Evolutionary conservation across 2,888 invertebrate genomes (phyloP).

Genomic region (Parnassius apollo): DNA sequence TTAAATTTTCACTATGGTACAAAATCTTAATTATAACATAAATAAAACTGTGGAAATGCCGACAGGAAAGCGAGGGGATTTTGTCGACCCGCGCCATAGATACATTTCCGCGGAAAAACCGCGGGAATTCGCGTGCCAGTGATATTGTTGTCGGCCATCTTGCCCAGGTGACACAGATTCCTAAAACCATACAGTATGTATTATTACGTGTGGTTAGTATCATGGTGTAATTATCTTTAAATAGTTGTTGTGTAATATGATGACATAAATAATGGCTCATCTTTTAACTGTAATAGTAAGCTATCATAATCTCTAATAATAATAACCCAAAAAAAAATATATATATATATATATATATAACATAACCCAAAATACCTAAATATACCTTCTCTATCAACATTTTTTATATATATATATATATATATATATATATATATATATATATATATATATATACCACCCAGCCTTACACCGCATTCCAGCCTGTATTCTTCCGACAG

Average conservation of each 20-base stretch:
- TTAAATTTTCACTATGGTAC: neutral
- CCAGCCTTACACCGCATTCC: no score
- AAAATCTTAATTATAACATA: neutral
- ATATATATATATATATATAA: no score
- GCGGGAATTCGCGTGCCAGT: conserved; percentile 4
- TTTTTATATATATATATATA: no score
- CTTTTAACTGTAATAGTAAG: neutral
- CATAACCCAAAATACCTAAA: no score
- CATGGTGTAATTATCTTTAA: neutral
- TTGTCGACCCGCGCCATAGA: conserved; percentile 15
- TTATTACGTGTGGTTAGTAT: conserved; percentile 15
- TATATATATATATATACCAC: no score
- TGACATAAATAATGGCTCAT: conserved; percentile 2
- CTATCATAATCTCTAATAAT: no score
- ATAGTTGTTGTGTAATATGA: conserved; percentile 8
- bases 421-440: no score
- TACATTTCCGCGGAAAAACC: conserved; percentile 30
- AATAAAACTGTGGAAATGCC: conserved; percentile 22
- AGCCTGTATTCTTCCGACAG: no score
- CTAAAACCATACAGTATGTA: conserved; percentile 5
- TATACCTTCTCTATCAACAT: no score
- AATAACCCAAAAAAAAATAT: no score
- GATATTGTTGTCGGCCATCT: conserved; percentile 3
- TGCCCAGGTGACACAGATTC: conserved; percentile 16
- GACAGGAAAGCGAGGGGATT: conserved; percentile 28